Base-by-base conservation (phyloP, 2,888 invertebrate species). In the Hoplodrina ambigua region DNA sequence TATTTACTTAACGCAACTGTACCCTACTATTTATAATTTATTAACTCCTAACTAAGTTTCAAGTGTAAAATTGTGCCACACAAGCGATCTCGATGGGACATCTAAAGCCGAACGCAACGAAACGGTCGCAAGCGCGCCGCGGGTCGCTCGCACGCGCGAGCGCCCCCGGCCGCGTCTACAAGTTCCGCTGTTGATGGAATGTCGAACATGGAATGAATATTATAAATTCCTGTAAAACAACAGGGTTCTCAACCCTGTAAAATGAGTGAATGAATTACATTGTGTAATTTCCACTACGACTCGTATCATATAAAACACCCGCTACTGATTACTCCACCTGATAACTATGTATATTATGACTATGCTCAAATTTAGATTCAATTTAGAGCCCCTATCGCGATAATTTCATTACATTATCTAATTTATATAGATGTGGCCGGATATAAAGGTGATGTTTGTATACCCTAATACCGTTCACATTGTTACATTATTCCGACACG, bases 31-130 rank as follows among this genome's bases (percentile, higher is more conserved):
- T 92, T 91, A 93, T 92, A 93, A 93, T 93, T 94, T 91, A 92
- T 93, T 91, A 93, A 91, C 88, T 91, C 94, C 94, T 94, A 94
- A 93, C 94, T 94, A 94, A 93, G 89, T 92, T 88, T 92, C 89
- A 87, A 91, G 91, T 94, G 93, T 94, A 92, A 92, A 92, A 94
- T 94, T 94, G 95, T 95, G 95, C 95, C 94, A 91, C 92, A 92
- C 86, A 93, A 93, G 92, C 91, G 87, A 89, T 90, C 88, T 90
- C 89, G 86, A 90, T 88, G 90, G 92, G 89, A 91, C 90, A 89
- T 90, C 86, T 85, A 88, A 93, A 91, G 92, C 91, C 83, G 86
- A 88, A 88, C 88, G 90, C 88, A 88, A 89, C 84, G 78, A 66
- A 72, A 87, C 80, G 68, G 69, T 75, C 71, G 82, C 81, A 80